These are phyloP conservation scores for Parnassius mnemosyne DNA, from an alignment of 2,888 invertebrate species.

Conservation along the genomic window DNA sequence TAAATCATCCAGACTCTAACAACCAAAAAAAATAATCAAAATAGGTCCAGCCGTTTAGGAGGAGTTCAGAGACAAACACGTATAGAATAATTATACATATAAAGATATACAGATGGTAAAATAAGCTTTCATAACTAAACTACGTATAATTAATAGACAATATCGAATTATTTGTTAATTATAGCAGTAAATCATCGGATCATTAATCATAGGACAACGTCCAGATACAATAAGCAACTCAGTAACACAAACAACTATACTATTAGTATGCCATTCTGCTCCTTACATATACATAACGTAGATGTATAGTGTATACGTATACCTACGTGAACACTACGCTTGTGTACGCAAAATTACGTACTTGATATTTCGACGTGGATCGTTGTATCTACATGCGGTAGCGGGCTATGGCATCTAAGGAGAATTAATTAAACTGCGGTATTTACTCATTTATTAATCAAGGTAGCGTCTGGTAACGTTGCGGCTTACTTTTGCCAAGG, in stretches of 20 bases:
- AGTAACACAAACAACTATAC: slow-evolving; percentile 4
- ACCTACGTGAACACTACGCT: slow-evolving; percentile 2
- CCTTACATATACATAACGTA: slow-evolving; percentile 1
- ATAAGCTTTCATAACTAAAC: background rate
- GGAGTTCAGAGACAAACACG: no score
- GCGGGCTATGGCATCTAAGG: slow-evolving; percentile 45
- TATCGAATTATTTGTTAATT: slow-evolving; percentile 19
- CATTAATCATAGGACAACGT: slow-evolving; percentile 24
- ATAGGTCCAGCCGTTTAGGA: no score
- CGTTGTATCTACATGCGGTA: slow-evolving; percentile 24
- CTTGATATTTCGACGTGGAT: slow-evolving; percentile 12
- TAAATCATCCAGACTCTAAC: no score
- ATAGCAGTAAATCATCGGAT: slow-evolving; percentile 4
- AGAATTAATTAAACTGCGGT: slow-evolving; percentile 51
- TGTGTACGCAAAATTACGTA: slow-evolving; percentile 2
- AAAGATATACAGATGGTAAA: background rate
- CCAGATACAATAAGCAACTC: slow-evolving; percentile 17
- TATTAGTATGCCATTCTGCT: slow-evolving; percentile 5
- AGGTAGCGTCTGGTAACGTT: slow-evolving; percentile 29
- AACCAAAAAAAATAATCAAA: no score
- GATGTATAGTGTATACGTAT: no score
- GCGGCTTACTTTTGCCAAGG: slow-evolving; percentile 6
- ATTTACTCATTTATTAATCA: slow-evolving; percentile 49
- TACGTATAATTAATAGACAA: slow-evolving; percentile 7
- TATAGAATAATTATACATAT: no score